These are phyloP conservation scores for Benthosema pterotum DNA, from an alignment of 2,797 vertebrate genomes.

Conservation along the genomic window DNA sequence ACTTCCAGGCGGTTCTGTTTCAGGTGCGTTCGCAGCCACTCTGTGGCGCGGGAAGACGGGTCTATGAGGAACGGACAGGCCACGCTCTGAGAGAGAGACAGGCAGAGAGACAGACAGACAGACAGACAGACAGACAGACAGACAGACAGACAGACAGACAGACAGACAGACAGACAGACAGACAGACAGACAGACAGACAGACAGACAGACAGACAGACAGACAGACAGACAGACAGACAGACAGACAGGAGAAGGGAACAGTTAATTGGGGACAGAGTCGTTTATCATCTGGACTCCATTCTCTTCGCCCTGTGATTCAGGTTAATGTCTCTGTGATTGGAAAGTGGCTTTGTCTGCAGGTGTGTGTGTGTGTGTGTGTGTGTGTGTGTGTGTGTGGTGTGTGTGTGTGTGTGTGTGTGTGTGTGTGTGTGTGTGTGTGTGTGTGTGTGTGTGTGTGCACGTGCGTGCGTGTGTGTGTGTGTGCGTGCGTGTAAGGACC, in stretches of 20 bases:
- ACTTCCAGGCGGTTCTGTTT: slow-evolving; percentile 90
- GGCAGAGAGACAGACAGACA: slow-evolving; percentile 12
- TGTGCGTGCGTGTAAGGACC: too few relatives aligned
- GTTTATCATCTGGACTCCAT: too few relatives aligned
- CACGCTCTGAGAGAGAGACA: slow-evolving; percentile 80
- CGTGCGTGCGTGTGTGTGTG: neutral
- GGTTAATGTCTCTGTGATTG: too few relatives aligned
- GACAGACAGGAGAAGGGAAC: neutral
- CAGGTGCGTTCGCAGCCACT: slow-evolving; percentile 93
- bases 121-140: neutral
- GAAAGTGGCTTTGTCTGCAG: too few relatives aligned
- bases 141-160: too few relatives aligned
- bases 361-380: too few relatives aligned
- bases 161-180: slow-evolving; percentile 12
- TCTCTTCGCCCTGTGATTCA: too few relatives aligned
- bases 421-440: neutral
- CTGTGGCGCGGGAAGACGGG: slow-evolving; percentile 93
- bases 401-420: neutral
- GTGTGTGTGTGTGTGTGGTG: too few relatives aligned
- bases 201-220: slow-evolving; percentile 17
- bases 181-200: slow-evolving; percentile 9
- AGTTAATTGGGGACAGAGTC: too few relatives aligned
- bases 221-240: neutral
- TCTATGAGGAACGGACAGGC: slow-evolving; percentile 97
- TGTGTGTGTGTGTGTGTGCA: slow-evolving; percentile 5